A percentile compares a stretch with the other conserved stretches of the same genome.
These are phyloP conservation scores for Cryptoprocta ferox DNA, from an alignment of 2,797 vertebrate genomes.

Conservation along the genomic window DNA sequence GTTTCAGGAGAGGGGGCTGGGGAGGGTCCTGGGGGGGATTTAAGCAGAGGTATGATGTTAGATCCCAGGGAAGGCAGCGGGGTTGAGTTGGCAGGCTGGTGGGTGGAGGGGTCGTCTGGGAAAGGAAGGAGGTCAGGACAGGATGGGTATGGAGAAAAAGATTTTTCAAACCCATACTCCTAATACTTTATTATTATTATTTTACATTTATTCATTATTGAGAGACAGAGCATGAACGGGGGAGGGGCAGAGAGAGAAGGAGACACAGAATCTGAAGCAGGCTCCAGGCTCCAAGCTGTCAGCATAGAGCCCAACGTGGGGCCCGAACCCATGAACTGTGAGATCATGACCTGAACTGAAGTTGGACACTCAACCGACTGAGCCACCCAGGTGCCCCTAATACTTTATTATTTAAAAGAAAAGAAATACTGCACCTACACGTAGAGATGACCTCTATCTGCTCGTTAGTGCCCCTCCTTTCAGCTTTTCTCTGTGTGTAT, in stretches of 20 bases:
- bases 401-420: constrained; percentile 47
- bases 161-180: not conserved
- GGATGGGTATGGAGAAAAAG: not conserved
- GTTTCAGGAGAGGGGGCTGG: not conserved
- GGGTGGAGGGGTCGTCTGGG: not conserved
- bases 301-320: no score
- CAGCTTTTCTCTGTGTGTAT: not conserved
- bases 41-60: not conserved
- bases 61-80: not conserved
- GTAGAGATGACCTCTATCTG: not conserved
- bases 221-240: no score
- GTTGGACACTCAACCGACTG: no score
- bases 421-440: not conserved
- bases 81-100: not conserved
- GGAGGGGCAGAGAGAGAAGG: no score
- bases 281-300: no score
- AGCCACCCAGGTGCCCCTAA: not conserved
- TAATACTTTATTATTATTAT: constrained; percentile 7
- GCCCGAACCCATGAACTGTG: no score
- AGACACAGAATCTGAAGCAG: no score
- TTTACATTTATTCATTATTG: no score
- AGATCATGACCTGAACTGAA: no score
- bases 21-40: not conserved
- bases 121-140: not conserved
- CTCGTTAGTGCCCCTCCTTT: not conserved